Evolutionary conservation across 53 echinoderm and acorn worm genomes (phyloP).

Genomic region (Patiria pectinifera): DNA sequence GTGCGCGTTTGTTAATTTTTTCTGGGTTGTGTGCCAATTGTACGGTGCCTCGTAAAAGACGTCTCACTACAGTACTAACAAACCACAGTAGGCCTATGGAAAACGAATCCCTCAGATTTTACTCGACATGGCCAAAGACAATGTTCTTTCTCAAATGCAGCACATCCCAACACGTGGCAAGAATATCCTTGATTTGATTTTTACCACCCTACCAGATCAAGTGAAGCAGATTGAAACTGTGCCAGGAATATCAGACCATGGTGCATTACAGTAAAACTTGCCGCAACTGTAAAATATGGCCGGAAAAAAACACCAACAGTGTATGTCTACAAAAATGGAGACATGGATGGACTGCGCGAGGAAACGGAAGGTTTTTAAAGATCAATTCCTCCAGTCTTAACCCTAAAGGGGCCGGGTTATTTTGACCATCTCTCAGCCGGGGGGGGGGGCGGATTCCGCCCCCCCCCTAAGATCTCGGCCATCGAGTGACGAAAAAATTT

Average conservation of each 20-base stretch:
- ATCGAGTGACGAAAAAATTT: slow-evolving; percentile 9
- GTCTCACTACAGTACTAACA: too few species aligned
- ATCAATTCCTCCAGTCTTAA: slow-evolving; percentile 26
- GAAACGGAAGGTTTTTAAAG: slow-evolving; percentile 9
- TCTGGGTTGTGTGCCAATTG: too few species aligned
- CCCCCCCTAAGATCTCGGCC: too few species aligned
- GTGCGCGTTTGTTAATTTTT: too few species aligned
- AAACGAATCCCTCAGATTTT: slow-evolving; percentile 4
- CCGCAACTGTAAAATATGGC: slow-evolving; percentile 25
- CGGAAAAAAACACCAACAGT: background rate
- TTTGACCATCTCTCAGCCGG: too few species aligned
- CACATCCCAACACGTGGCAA: background rate
- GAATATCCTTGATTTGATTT: slow-evolving; percentile 15
- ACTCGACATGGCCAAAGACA: background rate
- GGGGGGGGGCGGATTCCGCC: too few species aligned
- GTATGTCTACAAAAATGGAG: background rate
- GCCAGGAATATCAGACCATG: slow-evolving; percentile 65
- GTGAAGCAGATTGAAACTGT: too few species aligned
- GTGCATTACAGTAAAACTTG: slow-evolving; percentile 32
- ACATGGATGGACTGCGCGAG: slow-evolving; percentile 12
- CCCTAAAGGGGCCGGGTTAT: too few species aligned
- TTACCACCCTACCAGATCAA: slow-evolving; percentile 57
- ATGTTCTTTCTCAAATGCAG: slow-evolving; percentile 17
- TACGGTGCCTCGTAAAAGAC: too few species aligned
- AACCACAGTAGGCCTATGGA: too few species aligned